These are phyloP conservation scores for Sinocyclocheilus anshuiensis DNA, from an alignment of 2,113 vertebrate genomes.

Conservation along the genomic window DNA sequence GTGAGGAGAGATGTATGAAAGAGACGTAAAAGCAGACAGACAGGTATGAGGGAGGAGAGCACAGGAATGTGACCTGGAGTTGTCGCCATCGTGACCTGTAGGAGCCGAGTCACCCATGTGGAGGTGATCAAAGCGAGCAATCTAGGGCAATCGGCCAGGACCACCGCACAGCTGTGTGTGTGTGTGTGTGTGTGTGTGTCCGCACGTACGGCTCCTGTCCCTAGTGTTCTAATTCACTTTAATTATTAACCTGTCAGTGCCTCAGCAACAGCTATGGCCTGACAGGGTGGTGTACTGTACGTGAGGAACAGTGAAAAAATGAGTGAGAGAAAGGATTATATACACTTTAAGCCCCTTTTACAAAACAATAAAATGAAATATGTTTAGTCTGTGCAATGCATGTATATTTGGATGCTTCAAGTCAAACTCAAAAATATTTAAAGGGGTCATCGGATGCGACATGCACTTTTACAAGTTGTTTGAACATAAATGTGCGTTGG, in stretches of 20 bases:
- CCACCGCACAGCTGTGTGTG: background rate
- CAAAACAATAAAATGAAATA: background rate
- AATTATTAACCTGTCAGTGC: slow-evolving; percentile 48
- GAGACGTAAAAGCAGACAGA: background rate
- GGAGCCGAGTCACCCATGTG: slow-evolving; percentile 24
- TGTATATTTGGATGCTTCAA: background rate
- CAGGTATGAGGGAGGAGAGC: background rate
- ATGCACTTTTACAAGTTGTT: too few relatives aligned
- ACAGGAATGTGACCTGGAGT: slow-evolving; percentile 44
- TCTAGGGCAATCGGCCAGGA: slow-evolving; percentile 24
- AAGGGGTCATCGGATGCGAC: background rate
- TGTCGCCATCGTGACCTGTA: slow-evolving; percentile 33
- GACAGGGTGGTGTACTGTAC: slow-evolving; percentile 23
- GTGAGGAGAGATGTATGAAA: slow-evolving; percentile 19
- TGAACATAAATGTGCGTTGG: too few relatives aligned
- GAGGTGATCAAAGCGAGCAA: slow-evolving; percentile 46
- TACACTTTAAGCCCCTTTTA: background rate
- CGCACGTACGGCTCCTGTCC: slow-evolving; percentile 6
- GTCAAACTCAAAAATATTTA: background rate
- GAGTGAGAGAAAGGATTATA: background rate
- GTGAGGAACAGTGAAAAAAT: slow-evolving; percentile 34
- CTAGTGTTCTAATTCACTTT: slow-evolving; percentile 20
- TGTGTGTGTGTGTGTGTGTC: slow-evolving; percentile 8
- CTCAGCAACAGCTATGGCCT: slow-evolving; percentile 30
- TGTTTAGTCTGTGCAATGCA: background rate